Percentiles rank a stretch among this genome's conserved stretches.
Conservation (phyloP, 2,888 invertebrate genomes). For the Amitus sp. region DNA sequence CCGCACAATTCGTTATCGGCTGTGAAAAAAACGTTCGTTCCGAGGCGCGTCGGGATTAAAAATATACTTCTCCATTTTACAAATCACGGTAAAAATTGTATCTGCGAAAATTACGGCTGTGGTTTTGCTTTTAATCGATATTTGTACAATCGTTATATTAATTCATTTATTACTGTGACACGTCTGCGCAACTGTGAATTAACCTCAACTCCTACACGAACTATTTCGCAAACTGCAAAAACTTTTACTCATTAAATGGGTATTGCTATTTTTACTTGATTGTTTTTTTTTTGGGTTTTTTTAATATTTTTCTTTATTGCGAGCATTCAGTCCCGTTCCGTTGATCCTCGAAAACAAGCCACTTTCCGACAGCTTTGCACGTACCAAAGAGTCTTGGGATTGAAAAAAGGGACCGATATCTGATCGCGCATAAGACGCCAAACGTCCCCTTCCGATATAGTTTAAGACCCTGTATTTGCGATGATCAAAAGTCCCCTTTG, state of each 20-base stretch:
- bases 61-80: neutral
- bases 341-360: neutral
- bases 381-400: neutral
- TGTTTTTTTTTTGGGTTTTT: conserved; percentile 4
- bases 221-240: neutral
- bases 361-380: neutral
- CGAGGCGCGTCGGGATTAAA: neutral
- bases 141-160: conserved; percentile 1
- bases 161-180: conserved; percentile 4
- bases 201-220: neutral
- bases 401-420: neutral
- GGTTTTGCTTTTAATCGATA: neutral
- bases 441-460: too few species aligned
- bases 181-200: neutral
- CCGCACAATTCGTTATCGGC: too few species aligned
- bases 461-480: neutral
- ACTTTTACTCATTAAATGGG: neutral
- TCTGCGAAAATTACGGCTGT: neutral
- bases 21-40: too few species aligned
- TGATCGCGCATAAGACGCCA: too few species aligned
- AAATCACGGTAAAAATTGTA: neutral
- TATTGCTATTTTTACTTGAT: conserved; percentile 3
- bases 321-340: neutral
- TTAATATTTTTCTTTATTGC: neutral
- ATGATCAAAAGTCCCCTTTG: conserved; percentile 37